Evolutionary conservation across 2,113 vertebrate genomes (phyloP).

Genomic region (Galemys pyrenaicus): DNA sequence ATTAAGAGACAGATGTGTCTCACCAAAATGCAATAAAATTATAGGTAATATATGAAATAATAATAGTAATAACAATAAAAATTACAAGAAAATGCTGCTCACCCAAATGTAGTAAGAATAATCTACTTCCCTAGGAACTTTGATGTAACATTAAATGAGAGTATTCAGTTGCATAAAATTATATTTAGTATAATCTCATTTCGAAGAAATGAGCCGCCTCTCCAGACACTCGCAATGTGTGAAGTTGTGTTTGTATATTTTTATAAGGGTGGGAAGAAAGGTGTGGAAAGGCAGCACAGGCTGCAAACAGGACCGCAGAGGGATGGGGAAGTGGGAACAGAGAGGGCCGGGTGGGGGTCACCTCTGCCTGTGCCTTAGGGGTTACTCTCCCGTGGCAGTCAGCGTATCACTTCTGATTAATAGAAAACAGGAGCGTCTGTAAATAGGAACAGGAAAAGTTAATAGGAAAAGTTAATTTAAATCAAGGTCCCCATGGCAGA

Average conservation of each 20-base stretch:
- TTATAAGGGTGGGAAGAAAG: not conserved
- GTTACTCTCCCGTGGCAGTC: not conserved
- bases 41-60: no score
- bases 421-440: not conserved
- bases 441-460: not conserved
- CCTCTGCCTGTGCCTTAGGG: not conserved
- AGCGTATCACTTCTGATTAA: not conserved
- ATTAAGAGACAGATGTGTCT: not conserved
- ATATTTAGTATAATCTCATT: not conserved
- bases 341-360: accelerated
- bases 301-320: not conserved
- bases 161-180: not conserved
- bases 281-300: not conserved
- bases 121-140: not conserved
- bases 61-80: no score
- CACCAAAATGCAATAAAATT: not conserved
- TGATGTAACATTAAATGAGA: not conserved
- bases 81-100: no score
- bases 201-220: not conserved
- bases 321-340: not conserved
- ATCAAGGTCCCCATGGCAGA: not conserved
- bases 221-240: not conserved
- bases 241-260: not conserved
- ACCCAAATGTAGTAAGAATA: no score
- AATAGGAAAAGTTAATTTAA: not conserved